phyloP scores from a whole-genome alignment of 2,797 vertebrate species.

The Benthosema pterotum region DNA sequence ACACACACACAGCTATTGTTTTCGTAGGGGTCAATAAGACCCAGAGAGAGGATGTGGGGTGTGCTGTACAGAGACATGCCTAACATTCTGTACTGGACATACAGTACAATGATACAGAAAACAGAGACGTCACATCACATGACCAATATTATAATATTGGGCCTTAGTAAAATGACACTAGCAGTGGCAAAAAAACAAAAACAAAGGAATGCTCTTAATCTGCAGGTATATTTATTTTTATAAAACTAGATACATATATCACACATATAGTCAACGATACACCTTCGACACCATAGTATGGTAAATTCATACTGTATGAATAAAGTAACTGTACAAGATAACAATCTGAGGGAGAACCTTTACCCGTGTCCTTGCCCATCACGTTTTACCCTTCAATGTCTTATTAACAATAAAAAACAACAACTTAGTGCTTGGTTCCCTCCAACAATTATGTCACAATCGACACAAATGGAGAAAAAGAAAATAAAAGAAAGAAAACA shows the following conservation, averaged over 20 bases:
- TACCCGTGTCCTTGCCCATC: slow-evolving; percentile 2
- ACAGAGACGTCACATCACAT: neutral
- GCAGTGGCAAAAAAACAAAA: neutral
- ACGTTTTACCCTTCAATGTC: too few relatives aligned
- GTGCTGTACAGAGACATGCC: slow-evolving; percentile 15
- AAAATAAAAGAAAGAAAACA: slow-evolving; percentile 48
- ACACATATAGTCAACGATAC: slow-evolving; percentile 56
- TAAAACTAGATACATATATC: slow-evolving; percentile 78
- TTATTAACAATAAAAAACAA: slow-evolving; percentile 5
- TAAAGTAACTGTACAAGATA: slow-evolving; percentile 75
- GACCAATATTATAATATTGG: too few relatives aligned
- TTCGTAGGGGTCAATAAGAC: slow-evolving; percentile 42
- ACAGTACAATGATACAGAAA: neutral
- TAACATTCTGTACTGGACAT: too few relatives aligned
- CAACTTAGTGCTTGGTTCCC: neutral
- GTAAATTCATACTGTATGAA: slow-evolving; percentile 52
- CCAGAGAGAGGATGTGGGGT: slow-evolving; percentile 40
- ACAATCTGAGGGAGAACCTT: slow-evolving; percentile 30
- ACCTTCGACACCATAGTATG: slow-evolving; percentile 64
- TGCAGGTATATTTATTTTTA: slow-evolving; percentile 74
- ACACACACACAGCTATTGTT: slow-evolving; percentile 60
- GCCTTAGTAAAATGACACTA: too few relatives aligned
- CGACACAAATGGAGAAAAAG: slow-evolving; percentile 2
- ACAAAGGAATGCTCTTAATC: slow-evolving; percentile 14
- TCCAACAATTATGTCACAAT: slow-evolving; percentile 7